Base-by-base conservation (phyloP, 2,888 invertebrate species). In the Acanthosepion esculentum region DNA sequence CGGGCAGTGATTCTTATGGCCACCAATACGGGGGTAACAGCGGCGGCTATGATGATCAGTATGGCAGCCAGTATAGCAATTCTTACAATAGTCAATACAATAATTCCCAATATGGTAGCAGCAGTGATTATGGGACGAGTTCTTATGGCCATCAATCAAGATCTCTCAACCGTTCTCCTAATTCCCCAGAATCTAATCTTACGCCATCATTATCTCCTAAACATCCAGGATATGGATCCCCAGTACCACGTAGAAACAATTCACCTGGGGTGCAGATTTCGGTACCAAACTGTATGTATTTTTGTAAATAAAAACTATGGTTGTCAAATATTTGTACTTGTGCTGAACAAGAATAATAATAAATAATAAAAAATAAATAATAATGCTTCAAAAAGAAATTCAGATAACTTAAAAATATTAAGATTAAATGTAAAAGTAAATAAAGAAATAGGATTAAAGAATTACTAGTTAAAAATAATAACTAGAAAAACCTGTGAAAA, bases 201-300 rank as follows among this genome's bases (percentile, higher is more conserved):
- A 29, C 93, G n/a, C 50, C 93, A 0, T 15, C 50, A 6, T 26
- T 29, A 50, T n/a, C 93, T 48, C 12, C 93, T 6, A 53, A n/a
- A 48, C 20, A 18, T 7, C 48, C 5, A 2, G 93, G 93, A 53
- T 93, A 93, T 23, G 93, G 93, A 6, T 93, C 93, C 18, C 93
- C 93, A 26, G 53, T 93, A 7, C 93, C 93, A 53, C 48, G 48
- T 18, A 48, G 93, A 7, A 48, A 29, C 93, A 93, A 93, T n/a
- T 93, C 93, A 23, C 93, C 93, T 26, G 93, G 53, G 12, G 12
- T 93, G 48, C 93, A 93, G 50, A 48, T 93, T 20, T 4, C 53
- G n/a, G 53, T 93, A 15, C 93, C 93, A 93, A 53, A 6, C 48
- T 18, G 93, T 93, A 53, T n/a, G 53, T 93, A 53, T 93, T 50